A percentile compares a stretch with the other conserved stretches of the same genome.
These are phyloP conservation scores for Parapristionchus giblindavisi DNA, from an alignment of 2,888 invertebrate genomes.

Conservation along the genomic window DNA sequence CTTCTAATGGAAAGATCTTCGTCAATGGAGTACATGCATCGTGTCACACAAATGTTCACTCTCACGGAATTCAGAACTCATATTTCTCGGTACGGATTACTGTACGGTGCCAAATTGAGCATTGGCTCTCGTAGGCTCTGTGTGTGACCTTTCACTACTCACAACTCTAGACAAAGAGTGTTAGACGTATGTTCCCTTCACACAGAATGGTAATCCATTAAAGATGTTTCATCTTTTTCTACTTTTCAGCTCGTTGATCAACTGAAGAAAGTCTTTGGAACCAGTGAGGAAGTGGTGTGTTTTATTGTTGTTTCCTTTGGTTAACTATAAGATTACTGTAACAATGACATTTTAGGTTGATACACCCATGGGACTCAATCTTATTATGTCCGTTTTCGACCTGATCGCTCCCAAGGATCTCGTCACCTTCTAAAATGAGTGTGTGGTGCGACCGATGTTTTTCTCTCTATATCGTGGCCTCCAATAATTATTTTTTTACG, in stretches of 20 bases:
- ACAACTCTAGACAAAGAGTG: neutral
- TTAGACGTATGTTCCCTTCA: too few relatives aligned
- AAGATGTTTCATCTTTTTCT: too few relatives aligned
- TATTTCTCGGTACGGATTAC: conserved; percentile 47
- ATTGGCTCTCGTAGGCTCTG: neutral
- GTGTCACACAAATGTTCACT: conserved; percentile 57
- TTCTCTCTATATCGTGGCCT: too few relatives aligned
- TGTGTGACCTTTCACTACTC: neutral
- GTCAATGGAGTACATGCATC: conserved; percentile 64
- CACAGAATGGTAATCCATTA: too few relatives aligned
- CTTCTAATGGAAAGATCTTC: conserved; percentile 55
- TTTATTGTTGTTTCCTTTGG: too few relatives aligned
- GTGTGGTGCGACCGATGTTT: too few relatives aligned
- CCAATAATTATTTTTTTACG: too few relatives aligned
- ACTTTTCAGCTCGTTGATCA: too few relatives aligned
- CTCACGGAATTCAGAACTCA: conserved; percentile 53
- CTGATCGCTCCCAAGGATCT: conserved; percentile 22
- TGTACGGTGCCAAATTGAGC: neutral
- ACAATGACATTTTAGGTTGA: conserved; percentile 9
- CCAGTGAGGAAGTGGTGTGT: too few relatives aligned
- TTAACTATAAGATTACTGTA: too few relatives aligned
- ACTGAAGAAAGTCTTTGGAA: too few relatives aligned
- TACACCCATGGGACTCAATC: conserved; percentile 22
- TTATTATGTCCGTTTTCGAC: conserved; percentile 1
- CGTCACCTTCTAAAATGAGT: conserved; percentile 19